A percentile compares a stretch with the other conserved stretches of the same genome.
Conservation (phyloP, 2,113 vertebrate species). For the Petromus typicus region DNA sequence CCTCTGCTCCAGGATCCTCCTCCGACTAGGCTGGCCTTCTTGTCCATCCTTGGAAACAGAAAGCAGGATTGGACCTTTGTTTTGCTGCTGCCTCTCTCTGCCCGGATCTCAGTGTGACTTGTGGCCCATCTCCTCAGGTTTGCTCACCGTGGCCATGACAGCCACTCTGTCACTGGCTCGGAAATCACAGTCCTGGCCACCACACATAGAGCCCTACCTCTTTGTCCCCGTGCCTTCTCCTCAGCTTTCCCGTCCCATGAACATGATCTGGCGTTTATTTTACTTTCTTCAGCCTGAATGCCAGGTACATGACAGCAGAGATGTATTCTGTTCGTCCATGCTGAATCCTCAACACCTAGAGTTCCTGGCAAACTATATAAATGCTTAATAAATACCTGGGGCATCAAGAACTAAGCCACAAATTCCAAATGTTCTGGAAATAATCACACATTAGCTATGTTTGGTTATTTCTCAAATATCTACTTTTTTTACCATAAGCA, state of each 20-base stretch:
- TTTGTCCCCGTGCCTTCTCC: neutral
- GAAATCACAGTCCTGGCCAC: neutral
- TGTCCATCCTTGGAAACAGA: neutral
- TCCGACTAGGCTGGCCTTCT: neutral
- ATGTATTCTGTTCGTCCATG: neutral
- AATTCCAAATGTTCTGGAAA: neutral
- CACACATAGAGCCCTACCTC: neutral
- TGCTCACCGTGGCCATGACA: neutral
- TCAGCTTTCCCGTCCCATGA: neutral
- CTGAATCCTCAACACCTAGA: neutral
- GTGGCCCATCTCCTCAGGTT: too few relatives aligned
- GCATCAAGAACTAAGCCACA: neutral
- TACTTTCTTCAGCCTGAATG: neutral
- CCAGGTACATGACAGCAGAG: neutral
- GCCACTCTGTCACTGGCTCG: accelerated
- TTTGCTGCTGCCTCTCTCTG: neutral
- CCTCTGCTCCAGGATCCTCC: neutral
- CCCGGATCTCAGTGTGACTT: neutral
- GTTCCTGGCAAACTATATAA: neutral
- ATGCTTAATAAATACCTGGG: neutral
- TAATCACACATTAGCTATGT: neutral
- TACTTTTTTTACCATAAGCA: neutral
- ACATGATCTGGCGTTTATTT: neutral
- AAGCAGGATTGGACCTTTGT: neutral
- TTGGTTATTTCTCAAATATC: neutral